Evolutionary conservation across 1,140 invertebrate genomes (phyloP).

Genomic region (Sycobia sp.): DNA sequence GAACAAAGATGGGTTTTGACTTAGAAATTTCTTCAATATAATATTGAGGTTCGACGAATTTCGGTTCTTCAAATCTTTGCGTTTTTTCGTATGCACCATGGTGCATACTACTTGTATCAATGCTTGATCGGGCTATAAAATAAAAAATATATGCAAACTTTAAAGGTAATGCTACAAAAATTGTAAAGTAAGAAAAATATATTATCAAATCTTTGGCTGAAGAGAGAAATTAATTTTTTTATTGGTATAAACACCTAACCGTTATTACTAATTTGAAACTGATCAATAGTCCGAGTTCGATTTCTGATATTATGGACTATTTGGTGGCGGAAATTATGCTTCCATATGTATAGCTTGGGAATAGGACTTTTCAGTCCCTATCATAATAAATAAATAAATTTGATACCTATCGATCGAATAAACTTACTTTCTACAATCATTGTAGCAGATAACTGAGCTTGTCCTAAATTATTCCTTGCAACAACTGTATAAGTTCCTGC

Average conservation of each 20-base stretch:
- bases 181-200: too few relatives aligned
- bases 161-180: too few relatives aligned
- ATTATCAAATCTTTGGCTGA: not conserved
- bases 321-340: too few relatives aligned
- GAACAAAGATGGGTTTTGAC: slow-evolving; percentile 88
- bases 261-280: too few relatives aligned
- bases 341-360: too few relatives aligned
- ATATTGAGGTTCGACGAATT: slow-evolving; percentile 85
- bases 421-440: slow-evolving; percentile 88
- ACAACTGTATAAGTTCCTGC: slow-evolving; percentile 86
- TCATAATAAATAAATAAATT: too few relatives aligned
- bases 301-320: too few relatives aligned
- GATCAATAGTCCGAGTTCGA: too few relatives aligned
- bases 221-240: not conserved
- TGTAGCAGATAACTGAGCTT: slow-evolving; percentile 78
- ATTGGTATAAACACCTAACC: too few relatives aligned
- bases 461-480: slow-evolving; percentile 85
- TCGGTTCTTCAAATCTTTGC: slow-evolving; percentile 81
- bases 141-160: slow-evolving; percentile 17
- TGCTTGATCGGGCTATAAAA: slow-evolving; percentile 74
- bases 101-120: slow-evolving; percentile 89
- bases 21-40: slow-evolving; percentile 92
- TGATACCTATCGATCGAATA: too few relatives aligned
- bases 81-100: slow-evolving; percentile 85
- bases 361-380: too few relatives aligned